Conservation (phyloP, 2,113 vertebrate species). For the Numenius arquata region DNA sequence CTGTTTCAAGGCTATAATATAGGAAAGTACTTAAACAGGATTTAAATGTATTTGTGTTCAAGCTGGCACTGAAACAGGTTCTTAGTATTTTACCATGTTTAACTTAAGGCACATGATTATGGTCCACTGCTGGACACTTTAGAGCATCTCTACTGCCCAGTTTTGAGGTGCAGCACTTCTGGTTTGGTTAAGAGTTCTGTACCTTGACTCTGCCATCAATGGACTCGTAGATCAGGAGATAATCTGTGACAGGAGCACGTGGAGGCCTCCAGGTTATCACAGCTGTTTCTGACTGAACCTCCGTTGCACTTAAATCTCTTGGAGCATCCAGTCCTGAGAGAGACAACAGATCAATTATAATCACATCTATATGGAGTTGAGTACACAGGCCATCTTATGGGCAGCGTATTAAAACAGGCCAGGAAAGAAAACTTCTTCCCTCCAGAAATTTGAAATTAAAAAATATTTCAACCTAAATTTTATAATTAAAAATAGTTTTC, state of each 20-base stretch:
- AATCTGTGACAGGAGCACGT: constrained; percentile 85
- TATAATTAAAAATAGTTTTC: not conserved
- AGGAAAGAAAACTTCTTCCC: not conserved
- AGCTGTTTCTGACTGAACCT: constrained; percentile 89
- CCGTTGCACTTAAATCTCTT: constrained; percentile 82
- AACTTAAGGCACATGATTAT: not conserved
- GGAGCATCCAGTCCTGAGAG: constrained; percentile 88
- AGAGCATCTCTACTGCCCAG: not conserved
- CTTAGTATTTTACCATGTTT: not conserved
- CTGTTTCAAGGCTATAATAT: not conserved
- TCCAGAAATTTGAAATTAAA: not conserved
- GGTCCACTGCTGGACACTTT: not conserved
- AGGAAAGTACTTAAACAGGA: not conserved
- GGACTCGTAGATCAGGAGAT: constrained; percentile 90
- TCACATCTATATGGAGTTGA: not conserved
- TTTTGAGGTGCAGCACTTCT: not conserved
- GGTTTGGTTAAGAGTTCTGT: not conserved
- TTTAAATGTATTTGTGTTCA: not conserved
- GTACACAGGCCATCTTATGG: not conserved
- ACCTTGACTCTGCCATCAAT: constrained; percentile 86
- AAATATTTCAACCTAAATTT: not conserved
- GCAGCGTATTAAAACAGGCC: not conserved
- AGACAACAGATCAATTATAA: not conserved
- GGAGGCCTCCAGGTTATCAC: constrained; percentile 88
- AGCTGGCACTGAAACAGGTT: not conserved